These are phyloP conservation scores for Stegostoma tigrinum DNA, from an alignment of 2,113 vertebrate species.

Conservation along the genomic window DNA sequence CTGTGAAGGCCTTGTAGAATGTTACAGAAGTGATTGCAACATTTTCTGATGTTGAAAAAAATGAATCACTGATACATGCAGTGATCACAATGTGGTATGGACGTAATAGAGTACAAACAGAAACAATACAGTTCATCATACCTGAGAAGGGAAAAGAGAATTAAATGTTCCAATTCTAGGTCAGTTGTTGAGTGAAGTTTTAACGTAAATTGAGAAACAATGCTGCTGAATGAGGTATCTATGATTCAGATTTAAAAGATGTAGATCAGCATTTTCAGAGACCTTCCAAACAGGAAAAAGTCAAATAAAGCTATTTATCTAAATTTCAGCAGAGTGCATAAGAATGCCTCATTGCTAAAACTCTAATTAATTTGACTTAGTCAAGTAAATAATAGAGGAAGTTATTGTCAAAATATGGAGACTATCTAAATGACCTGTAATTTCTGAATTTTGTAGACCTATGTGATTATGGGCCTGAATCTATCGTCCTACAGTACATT, in stretches of 20 bases:
- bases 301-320: background rate
- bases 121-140: background rate
- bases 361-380: background rate
- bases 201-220: background rate
- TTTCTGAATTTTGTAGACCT: constrained; percentile 43
- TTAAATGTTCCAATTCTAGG: background rate
- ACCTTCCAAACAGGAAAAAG: background rate
- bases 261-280: background rate
- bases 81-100: background rate
- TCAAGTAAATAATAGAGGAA: background rate
- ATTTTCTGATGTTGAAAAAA: background rate
- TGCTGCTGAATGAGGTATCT: background rate
- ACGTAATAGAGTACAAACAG: background rate
- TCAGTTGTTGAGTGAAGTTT: background rate
- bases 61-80: background rate
- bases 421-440: background rate
- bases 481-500: constrained; percentile 43
- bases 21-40: background rate
- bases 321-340: background rate
- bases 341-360: background rate
- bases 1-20: background rate
- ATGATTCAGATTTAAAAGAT: background rate
- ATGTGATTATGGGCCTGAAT: constrained; percentile 48
- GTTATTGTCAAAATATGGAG: background rate
- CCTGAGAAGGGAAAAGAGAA: background rate